Evolutionary conservation across 92 coral and sea anemone genomes (phyloP).

Genomic region (Zoanthus sociatus): DNA sequence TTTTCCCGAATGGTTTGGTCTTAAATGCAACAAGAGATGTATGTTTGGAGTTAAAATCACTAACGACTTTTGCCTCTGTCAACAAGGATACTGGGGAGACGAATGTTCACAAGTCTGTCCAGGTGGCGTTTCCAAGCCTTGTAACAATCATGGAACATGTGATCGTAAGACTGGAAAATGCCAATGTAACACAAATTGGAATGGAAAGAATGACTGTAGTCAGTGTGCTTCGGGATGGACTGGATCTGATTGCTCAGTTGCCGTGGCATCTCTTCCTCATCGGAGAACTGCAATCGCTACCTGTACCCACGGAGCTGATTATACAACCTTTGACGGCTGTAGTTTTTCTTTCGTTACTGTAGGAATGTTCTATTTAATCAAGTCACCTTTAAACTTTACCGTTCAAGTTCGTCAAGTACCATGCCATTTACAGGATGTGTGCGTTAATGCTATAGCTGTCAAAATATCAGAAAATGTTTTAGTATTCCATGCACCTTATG

Average conservation of each 20-base stretch:
- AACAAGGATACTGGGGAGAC: constrained; percentile 70
- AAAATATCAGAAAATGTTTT: constrained; percentile 50
- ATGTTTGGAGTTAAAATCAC: constrained; percentile 34
- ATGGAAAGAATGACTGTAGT: constrained; percentile 56
- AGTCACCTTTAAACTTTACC: constrained; percentile 28
- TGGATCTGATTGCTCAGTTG: constrained; percentile 72
- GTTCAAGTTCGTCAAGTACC: constrained; percentile 72
- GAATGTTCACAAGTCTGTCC: constrained; percentile 69
- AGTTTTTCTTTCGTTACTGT: constrained; percentile 49
- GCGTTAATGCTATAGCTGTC: constrained; percentile 68
- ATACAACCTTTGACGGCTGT: constrained; percentile 70
- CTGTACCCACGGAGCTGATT: constrained; percentile 45
- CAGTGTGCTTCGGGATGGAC: constrained; percentile 61
- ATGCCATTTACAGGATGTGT: constrained; percentile 63
- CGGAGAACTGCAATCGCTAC: constrained; percentile 41
- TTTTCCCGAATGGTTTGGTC: constrained; percentile 72
- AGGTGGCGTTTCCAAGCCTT: constrained; percentile 67
- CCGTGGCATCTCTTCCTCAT: constrained; percentile 33
- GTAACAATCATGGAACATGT: constrained; percentile 68
- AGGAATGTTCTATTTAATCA: constrained; percentile 57
- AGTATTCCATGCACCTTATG: constrained; percentile 63
- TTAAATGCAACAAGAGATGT: constrained; percentile 59
- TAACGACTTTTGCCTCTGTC: constrained; percentile 48
- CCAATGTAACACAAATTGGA: constrained; percentile 66
- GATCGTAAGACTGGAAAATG: constrained; percentile 54